Base-by-base conservation (phyloP, 2,888 invertebrate genomes). In the Acronicta aceris region DNA sequence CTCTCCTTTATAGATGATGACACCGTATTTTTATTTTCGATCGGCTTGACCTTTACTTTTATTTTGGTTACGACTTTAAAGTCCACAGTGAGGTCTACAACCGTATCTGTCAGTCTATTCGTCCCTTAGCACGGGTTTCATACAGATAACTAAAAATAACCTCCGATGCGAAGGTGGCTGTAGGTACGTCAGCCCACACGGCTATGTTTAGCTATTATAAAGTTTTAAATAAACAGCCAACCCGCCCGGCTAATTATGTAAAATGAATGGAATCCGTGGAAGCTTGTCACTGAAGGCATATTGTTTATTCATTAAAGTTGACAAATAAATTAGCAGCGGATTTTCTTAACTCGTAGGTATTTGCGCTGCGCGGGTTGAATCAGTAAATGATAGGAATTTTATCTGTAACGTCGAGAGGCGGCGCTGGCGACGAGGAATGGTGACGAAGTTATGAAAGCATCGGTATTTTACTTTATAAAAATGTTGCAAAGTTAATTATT, bases 221-320 rank as follows among this genome's bases (percentile, higher is more conserved):
- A 58, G 43, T 65, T 59, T 58, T 57, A 47, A 65, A 65, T 62
- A 64, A 52, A 66, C 52, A 17, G 45, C 42, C 27, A 33, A 50
- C 49, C 59, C 60, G 65, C 65, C 63, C 46, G 3, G 33, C 63
- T 59, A 59, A 66, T 64, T 54, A 59, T 61, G 40, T 60, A 47
- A 74, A 71, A 68, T 57, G 30, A 74, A 78, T 73, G 60, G 65
- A 70, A 64, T 59, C 51, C 54, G 12, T 54, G 50, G 16, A 53
- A 54, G 43, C 41, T 60, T 55, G 62, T 63, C 47, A 57, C 69
- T 55, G 48, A 59, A 57, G 49, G 47, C 49, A 57, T 68, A 69
- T 77, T 77, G 77, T 74, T 67, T 74, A 70, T 75, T 75, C 57
- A 71, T 76, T 79, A 71, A 71, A 70, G 69, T 73, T 76, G 73